These are phyloP conservation scores for Ctenopoma kingsleyae DNA, from an alignment of 2,797 vertebrate genomes.

Conservation along the genomic window DNA sequence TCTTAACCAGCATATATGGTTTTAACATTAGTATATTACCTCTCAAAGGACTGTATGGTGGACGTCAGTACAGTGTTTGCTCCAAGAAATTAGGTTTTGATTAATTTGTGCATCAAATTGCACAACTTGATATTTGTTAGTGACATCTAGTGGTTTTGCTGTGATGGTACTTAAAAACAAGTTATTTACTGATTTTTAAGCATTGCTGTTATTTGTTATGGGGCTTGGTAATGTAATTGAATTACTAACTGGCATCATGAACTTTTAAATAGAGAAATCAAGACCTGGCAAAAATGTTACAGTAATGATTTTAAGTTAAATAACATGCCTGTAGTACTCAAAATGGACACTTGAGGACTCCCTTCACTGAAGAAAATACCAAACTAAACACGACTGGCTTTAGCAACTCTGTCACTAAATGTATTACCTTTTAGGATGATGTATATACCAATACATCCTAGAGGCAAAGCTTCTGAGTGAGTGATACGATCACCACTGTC, in stretches of 20 bases:
- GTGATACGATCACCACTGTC: conserved; percentile 15
- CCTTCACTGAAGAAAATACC: conserved; percentile 24
- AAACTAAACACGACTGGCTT: background rate
- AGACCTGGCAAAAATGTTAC: background rate
- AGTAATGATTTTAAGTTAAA: background rate
- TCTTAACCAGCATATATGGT: too few species aligned
- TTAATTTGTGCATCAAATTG: background rate
- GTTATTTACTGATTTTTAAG: background rate
- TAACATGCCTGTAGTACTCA: conserved; percentile 25
- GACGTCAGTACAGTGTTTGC: too few species aligned
- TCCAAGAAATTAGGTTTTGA: too few species aligned
- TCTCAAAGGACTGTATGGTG: too few species aligned
- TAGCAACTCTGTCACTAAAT: background rate
- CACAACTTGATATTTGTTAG: background rate
- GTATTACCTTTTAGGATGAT: conserved; percentile 15
- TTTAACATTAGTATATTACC: too few species aligned
- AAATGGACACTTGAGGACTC: conserved; percentile 61
- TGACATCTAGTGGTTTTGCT: conserved; percentile 42
- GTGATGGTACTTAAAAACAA: background rate
- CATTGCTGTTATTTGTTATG: background rate
- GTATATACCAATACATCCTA: conserved; percentile 9
- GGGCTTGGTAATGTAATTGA: background rate
- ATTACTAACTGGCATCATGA: too few species aligned
- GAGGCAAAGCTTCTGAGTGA: conserved; percentile 16
- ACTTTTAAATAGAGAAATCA: too few species aligned